Percentiles rank a stretch among this genome's conserved stretches.
These are phyloP conservation scores for Apogon hyalosoma DNA, from an alignment of 2,797 vertebrate species.

Conservation along the genomic window DNA sequence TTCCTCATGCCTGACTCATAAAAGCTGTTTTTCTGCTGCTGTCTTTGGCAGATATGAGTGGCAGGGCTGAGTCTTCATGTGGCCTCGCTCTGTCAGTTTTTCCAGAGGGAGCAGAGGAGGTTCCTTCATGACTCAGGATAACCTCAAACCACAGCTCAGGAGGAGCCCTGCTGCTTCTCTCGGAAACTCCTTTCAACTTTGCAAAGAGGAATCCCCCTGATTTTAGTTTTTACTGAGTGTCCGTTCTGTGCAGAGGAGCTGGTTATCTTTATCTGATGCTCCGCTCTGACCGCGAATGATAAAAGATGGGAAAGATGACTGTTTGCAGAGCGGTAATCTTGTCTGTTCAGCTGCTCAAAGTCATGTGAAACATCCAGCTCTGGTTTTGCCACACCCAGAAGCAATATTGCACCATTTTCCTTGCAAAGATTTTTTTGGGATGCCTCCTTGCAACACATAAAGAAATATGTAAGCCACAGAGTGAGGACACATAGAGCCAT, in stretches of 20 bases:
- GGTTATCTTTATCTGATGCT: not conserved
- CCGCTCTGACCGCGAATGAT: not conserved
- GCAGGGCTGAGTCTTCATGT: conserved; percentile 46
- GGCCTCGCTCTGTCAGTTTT: conserved; percentile 57
- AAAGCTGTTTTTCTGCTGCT: conserved; percentile 35
- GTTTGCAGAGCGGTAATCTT: conserved; percentile 2
- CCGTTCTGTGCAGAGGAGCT: not conserved
- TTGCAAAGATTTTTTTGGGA: not conserved
- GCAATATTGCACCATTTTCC: conserved; percentile 19
- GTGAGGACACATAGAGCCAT: not conserved
- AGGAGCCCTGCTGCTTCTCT: conserved; percentile 32
- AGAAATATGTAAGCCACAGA: conserved; percentile 7
- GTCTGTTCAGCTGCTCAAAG: conserved; percentile 8
- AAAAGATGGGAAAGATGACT: not conserved
- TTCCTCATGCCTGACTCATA: conserved; percentile 45
- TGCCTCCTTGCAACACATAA: not conserved
- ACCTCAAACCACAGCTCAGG: conserved; percentile 60
- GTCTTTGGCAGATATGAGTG: conserved; percentile 36
- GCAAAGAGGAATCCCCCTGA: conserved; percentile 15
- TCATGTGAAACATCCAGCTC: conserved; percentile 27
- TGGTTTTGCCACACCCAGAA: conserved; percentile 44
- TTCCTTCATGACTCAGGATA: conserved; percentile 62
- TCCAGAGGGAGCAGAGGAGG: conserved; percentile 62
- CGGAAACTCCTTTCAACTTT: conserved; percentile 2
- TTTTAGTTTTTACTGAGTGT: not conserved